Evolutionary conservation across 1,140 invertebrate species (phyloP).

Genomic region (Metaphire vulgaris): DNA sequence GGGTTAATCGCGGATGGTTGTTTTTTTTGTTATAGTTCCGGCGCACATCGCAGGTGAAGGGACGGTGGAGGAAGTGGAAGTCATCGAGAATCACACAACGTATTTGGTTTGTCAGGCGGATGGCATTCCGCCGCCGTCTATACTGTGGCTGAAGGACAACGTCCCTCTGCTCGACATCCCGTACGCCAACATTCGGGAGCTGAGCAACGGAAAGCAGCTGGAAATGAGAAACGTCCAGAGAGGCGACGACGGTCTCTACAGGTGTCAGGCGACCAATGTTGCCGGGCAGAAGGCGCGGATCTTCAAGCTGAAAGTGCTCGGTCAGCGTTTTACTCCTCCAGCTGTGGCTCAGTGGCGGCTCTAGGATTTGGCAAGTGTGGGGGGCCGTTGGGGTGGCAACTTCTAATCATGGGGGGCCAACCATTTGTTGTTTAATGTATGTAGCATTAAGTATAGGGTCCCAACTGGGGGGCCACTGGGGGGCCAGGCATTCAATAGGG

Average conservation of each 20-base stretch:
- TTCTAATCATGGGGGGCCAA: too few species aligned
- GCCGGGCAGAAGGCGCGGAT: slow-evolving; percentile 39
- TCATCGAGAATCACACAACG: slow-evolving; percentile 42
- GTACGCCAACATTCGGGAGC: slow-evolving; percentile 33
- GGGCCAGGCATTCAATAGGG: too few species aligned
- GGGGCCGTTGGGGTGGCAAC: too few species aligned
- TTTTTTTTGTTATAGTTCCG: slow-evolving; percentile 47
- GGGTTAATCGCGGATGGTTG: too few species aligned
- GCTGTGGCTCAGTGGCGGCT: too few species aligned
- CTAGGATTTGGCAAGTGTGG: too few species aligned
- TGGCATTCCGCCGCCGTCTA: slow-evolving; percentile 53
- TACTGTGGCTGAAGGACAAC: slow-evolving; percentile 50
- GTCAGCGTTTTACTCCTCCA: too few species aligned
- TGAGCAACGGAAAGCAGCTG: slow-evolving; percentile 26
- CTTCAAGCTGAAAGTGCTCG: slow-evolving; percentile 38
- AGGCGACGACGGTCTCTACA: slow-evolving; percentile 48
- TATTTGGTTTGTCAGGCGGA: slow-evolving; percentile 51
- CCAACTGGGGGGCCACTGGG: too few species aligned
- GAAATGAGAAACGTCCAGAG: slow-evolving; percentile 29
- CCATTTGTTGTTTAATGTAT: too few species aligned
- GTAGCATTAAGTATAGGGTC: too few species aligned
- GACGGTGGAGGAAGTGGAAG: slow-evolving; percentile 34
- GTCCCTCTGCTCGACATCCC: slow-evolving; percentile 43
- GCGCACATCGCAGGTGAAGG: slow-evolving; percentile 42
- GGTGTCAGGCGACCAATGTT: slow-evolving; percentile 48